These are phyloP conservation scores for Crenichthys baileyi DNA, from an alignment of 2,797 vertebrate genomes.

Conservation along the genomic window DNA sequence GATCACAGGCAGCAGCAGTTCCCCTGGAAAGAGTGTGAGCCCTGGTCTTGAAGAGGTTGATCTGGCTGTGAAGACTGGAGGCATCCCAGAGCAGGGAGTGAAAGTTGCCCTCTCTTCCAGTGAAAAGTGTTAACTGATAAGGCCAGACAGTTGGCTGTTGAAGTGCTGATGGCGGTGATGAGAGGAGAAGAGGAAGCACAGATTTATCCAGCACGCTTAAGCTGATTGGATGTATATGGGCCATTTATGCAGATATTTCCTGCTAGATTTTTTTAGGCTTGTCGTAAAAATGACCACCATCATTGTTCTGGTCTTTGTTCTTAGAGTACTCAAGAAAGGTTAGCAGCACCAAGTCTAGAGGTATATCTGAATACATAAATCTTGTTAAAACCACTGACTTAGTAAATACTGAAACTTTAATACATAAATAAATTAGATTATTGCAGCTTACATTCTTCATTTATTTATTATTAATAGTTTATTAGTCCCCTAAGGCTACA, in stretches of 20 bases:
- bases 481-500: too few relatives aligned
- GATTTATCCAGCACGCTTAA: not conserved
- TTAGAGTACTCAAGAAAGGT: not conserved
- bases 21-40: slow-evolving; percentile 19
- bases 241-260: not conserved
- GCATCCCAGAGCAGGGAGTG: slow-evolving; percentile 12
- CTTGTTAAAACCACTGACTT: not conserved
- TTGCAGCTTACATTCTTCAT: not conserved
- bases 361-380: not conserved
- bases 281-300: not conserved
- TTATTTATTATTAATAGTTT: not conserved
- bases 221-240: slow-evolving; percentile 7
- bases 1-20: slow-evolving; percentile 56
- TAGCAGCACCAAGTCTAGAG: not conserved
- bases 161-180: slow-evolving; percentile 23
- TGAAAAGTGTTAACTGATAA: slow-evolving; percentile 26
- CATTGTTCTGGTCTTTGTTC: not conserved
- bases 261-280: not conserved
- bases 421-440: too few relatives aligned
- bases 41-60: slow-evolving; percentile 36
- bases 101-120: slow-evolving; percentile 7
- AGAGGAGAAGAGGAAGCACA: slow-evolving; percentile 14
- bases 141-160: slow-evolving; percentile 49
- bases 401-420: not conserved
- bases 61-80: slow-evolving; percentile 35